These are phyloP conservation scores for Chlorops oryzae DNA, from an alignment of 1,140 invertebrate species.

Conservation along the genomic window DNA sequence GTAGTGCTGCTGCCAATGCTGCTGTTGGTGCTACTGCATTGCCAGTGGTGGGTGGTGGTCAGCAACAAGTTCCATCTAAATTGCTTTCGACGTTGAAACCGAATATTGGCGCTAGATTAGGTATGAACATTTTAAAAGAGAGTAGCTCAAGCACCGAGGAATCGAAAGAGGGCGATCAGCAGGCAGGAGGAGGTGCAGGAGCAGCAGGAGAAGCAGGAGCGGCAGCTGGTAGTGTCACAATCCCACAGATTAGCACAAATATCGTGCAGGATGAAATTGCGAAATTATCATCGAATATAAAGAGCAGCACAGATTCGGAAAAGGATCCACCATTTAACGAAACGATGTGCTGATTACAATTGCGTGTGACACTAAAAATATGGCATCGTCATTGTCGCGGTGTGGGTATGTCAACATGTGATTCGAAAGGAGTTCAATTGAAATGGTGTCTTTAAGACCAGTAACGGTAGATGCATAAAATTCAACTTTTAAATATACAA, in stretches of 20 bases:
- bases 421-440: too few relatives aligned
- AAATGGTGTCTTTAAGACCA: too few relatives aligned
- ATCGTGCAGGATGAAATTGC: constrained; percentile 46
- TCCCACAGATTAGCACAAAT: constrained; percentile 45
- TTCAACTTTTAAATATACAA: too few relatives aligned
- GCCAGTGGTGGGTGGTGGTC: constrained; percentile 10
- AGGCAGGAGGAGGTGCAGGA: neutral
- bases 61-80: constrained; percentile 32
- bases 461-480: too few relatives aligned
- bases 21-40: constrained; percentile 3
- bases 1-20: neutral
- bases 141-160: constrained; percentile 46
- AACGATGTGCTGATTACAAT: constrained; percentile 45
- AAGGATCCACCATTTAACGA: constrained; percentile 48
- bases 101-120: constrained; percentile 30
- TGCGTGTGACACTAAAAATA: neutral
- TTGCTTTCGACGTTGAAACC: constrained; percentile 44
- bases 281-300: constrained; percentile 46
- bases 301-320: constrained; percentile 47
- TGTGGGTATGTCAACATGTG: too few relatives aligned
- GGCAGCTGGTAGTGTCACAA: constrained; percentile 21
- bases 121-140: constrained; percentile 46
- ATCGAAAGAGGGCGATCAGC: constrained; percentile 30
- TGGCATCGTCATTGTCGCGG: neutral
- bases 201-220: neutral